A percentile compares a stretch with the other conserved stretches of the same genome.
Evolutionary conservation across 2,113 vertebrate genomes (phyloP).

Genomic region (Phrynosoma platyrhinos): DNA sequence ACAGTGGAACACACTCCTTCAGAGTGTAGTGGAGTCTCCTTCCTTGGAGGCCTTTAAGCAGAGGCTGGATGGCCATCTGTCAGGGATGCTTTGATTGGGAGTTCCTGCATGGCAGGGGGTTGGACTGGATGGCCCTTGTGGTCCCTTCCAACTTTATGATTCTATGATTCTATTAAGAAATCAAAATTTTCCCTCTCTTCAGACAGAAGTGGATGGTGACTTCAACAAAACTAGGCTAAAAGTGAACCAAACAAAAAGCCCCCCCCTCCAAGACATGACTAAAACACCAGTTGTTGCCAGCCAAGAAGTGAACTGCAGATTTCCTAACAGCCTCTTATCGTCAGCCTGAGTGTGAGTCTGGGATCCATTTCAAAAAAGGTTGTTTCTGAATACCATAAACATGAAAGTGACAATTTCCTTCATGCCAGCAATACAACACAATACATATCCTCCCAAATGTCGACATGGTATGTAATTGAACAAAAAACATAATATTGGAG

Average conservation of each 20-base stretch:
- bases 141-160: too few relatives aligned
- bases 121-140: too few relatives aligned
- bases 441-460: constrained; percentile 27
- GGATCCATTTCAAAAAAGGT: constrained; percentile 44
- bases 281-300: constrained; percentile 36
- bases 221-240: neutral
- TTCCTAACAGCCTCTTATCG: constrained; percentile 27
- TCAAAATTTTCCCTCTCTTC: constrained; percentile 5
- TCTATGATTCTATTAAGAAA: neutral
- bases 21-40: too few relatives aligned
- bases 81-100: too few relatives aligned
- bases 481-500: constrained; percentile 30
- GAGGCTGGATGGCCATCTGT: too few relatives aligned
- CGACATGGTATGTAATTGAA: constrained; percentile 20
- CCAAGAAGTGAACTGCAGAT: neutral
- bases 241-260: neutral
- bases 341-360: neutral
- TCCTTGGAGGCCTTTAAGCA: too few relatives aligned
- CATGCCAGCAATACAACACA: constrained; percentile 15
- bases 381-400: constrained; percentile 38
- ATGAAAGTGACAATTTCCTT: constrained; percentile 37
- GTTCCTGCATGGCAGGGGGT: too few relatives aligned
- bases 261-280: neutral
- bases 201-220: constrained; percentile 35
- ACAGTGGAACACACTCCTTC: too few relatives aligned